These are phyloP conservation scores for Neostethus bicornis DNA, from an alignment of 2,797 vertebrate genomes.

Conservation along the genomic window DNA sequence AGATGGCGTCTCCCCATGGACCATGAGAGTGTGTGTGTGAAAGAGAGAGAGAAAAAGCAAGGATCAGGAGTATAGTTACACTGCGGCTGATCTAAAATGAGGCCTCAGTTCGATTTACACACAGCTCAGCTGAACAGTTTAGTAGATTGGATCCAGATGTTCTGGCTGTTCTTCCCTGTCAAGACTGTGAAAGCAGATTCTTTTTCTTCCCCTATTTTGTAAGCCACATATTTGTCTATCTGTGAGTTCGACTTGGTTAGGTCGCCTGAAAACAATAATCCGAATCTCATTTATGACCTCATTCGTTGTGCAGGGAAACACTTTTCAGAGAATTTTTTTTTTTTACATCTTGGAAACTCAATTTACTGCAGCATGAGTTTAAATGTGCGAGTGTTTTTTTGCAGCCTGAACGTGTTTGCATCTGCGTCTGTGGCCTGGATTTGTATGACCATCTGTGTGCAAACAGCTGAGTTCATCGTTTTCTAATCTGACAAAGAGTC, in stretches of 20 bases:
- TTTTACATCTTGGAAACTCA: background rate
- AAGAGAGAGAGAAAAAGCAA: constrained; percentile 20
- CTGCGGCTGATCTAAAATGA: constrained; percentile 53
- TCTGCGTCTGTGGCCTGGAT: background rate
- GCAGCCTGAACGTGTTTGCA: constrained; percentile 1
- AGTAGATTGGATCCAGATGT: constrained; percentile 72
- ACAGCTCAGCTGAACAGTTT: constrained; percentile 33
- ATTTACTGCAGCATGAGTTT: background rate
- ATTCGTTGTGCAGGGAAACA: background rate
- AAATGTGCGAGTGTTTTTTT: constrained; percentile 7
- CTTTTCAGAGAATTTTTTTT: background rate
- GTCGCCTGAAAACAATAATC: background rate
- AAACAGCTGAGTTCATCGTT: constrained; percentile 28
- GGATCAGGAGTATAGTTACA: constrained; percentile 56
- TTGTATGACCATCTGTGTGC: background rate
- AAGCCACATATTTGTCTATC: background rate
- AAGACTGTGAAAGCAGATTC: constrained; percentile 39
- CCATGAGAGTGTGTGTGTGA: constrained; percentile 21
- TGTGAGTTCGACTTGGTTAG: background rate
- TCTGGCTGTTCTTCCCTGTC: constrained; percentile 44
- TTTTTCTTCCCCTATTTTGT: background rate
- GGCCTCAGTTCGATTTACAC: constrained; percentile 35
- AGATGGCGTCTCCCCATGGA: constrained; percentile 79
- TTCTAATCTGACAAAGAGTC: background rate
- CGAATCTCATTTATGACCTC: background rate